Evolutionary conservation across 2,797 vertebrate species (phyloP).

Genomic region (Hyperoplus lanceolatus): DNA sequence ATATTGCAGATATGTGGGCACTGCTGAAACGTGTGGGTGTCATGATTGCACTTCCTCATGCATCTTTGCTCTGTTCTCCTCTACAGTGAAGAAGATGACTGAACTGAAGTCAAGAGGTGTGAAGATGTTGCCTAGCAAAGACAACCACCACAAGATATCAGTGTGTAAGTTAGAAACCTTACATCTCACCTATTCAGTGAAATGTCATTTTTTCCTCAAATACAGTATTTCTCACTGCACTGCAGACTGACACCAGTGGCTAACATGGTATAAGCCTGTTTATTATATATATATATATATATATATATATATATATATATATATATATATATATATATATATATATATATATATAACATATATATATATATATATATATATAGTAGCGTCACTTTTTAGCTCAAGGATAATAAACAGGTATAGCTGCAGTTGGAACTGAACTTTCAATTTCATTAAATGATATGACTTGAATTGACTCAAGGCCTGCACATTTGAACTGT

Average conservation of each 20-base stretch:
- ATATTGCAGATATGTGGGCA: background rate
- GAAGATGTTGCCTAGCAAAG: conserved; percentile 98
- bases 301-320: no score
- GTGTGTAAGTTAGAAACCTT: conserved; percentile 91
- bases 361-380: no score
- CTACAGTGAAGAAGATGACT: conserved; percentile 97
- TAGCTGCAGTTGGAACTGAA: background rate
- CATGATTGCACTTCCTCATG: conserved; percentile 13
- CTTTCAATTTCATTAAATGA: background rate
- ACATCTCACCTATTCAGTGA: background rate
- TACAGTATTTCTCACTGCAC: background rate
- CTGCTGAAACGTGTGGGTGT: conserved; percentile 13
- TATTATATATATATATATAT: no score
- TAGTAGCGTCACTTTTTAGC: background rate
- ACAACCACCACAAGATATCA: conserved; percentile 98
- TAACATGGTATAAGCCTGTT: background rate
- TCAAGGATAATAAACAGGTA: background rate
- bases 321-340: no score
- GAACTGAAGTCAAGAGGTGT: conserved; percentile 98
- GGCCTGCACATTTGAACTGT: background rate
- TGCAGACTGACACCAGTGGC: background rate
- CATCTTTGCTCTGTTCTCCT: conserved; percentile 29
- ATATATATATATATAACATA: no score
- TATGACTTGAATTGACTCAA: background rate
- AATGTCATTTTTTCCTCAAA: background rate